phyloP scores from a whole-genome alignment of 2,797 vertebrate genomes.

The Tenualosa ilisha region DNA sequence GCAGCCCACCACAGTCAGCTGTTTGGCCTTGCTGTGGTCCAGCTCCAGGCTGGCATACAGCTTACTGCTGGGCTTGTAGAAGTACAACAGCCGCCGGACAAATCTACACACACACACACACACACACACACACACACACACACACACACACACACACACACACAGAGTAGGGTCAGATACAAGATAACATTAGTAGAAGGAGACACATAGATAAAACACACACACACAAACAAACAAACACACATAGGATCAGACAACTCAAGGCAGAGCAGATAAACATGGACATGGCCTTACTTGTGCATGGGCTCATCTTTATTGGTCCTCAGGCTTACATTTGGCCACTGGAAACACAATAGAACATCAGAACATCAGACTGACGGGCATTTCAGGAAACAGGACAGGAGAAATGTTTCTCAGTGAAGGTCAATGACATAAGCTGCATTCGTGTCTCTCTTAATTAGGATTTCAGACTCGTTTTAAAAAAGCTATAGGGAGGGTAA shows the following conservation, averaged over 20 bases:
- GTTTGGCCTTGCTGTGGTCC: constrained; percentile 90
- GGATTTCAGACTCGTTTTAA: neutral
- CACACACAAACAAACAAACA: constrained; percentile 13
- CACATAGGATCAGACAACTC: neutral
- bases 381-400: neutral
- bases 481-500: neutral
- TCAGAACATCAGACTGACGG: constrained; percentile 17
- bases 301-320: constrained; percentile 99
- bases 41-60: constrained; percentile 90
- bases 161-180: neutral
- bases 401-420: neutral
- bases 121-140: neutral
- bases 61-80: constrained; percentile 97
- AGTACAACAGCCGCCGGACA: constrained; percentile 93
- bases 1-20: constrained; percentile 95
- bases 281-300: constrained; percentile 80
- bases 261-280: neutral
- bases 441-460: neutral
- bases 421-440: neutral
- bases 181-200: neutral
- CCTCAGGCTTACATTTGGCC: constrained; percentile 95
- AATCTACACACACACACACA: constrained; percentile 75
- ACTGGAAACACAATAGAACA: constrained; percentile 68
- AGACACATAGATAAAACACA: neutral
- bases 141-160: neutral